Percentiles rank a stretch among this genome's conserved stretches.
Evolutionary conservation across 2,888 invertebrate genomes (phyloP).

Genomic region (Eilema caniola): DNA sequence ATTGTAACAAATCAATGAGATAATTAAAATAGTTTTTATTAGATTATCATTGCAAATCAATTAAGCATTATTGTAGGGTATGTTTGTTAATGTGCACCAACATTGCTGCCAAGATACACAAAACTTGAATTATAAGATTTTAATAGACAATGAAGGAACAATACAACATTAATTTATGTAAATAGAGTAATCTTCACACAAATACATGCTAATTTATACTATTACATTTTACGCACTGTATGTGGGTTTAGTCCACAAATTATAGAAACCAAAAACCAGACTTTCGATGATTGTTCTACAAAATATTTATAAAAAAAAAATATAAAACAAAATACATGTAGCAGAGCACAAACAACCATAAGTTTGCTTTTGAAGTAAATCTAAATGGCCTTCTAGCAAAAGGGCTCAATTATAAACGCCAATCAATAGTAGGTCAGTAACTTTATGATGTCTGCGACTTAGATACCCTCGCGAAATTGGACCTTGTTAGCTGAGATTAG

Average conservation of each 20-base stretch:
- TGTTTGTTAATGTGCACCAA: not conserved
- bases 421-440: slow-evolving; percentile 54
- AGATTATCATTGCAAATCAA: not conserved
- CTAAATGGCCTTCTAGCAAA: slow-evolving; percentile 36
- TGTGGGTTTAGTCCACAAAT: not conserved
- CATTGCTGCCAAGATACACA: not conserved
- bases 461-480: slow-evolving; percentile 52
- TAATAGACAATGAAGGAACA: slow-evolving; percentile 2
- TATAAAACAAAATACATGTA: not conserved
- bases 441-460: slow-evolving; percentile 38
- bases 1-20: not conserved
- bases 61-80: not conserved
- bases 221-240: not conserved
- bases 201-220: slow-evolving; percentile 4
- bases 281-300: not conserved
- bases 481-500: slow-evolving; percentile 68
- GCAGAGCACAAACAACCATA: not conserved
- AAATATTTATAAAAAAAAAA: slow-evolving; percentile 1
- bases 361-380: not conserved
- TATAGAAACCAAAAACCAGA: not conserved
- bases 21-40: not conserved
- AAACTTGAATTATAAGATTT: not conserved
- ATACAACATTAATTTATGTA: not conserved
- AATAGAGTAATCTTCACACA: not conserved
- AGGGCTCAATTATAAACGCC: slow-evolving; percentile 44